These are phyloP conservation scores for Trogon surrucura DNA, from an alignment of 2,113 vertebrate genomes.

Conservation along the genomic window DNA sequence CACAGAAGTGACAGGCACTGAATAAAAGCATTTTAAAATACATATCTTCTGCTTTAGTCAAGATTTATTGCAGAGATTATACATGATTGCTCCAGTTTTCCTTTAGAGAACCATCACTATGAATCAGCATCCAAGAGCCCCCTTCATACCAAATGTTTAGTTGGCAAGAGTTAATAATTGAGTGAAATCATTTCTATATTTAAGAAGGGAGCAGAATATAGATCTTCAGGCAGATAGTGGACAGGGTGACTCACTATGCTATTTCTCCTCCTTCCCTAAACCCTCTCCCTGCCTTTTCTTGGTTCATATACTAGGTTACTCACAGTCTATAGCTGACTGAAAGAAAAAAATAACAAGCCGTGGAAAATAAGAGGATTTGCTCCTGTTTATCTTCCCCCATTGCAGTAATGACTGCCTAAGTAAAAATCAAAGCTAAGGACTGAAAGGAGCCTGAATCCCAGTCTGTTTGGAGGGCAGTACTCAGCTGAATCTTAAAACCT, in stretches of 20 bases:
- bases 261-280: slow-evolving; percentile 39
- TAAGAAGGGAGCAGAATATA: slow-evolving; percentile 42
- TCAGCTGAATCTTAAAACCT: background rate
- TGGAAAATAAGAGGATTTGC: background rate
- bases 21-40: slow-evolving; percentile 60
- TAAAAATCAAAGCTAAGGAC: background rate
- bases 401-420: background rate
- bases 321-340: background rate
- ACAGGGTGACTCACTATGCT: slow-evolving; percentile 50
- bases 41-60: slow-evolving; percentile 54
- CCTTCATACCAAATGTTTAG: background rate
- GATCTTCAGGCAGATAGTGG: slow-evolving; percentile 47
- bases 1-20: slow-evolving; percentile 43
- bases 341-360: background rate
- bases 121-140: slow-evolving; percentile 44
- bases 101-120: slow-evolving; percentile 24
- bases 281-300: slow-evolving; percentile 15
- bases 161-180: slow-evolving; percentile 58
- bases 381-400: background rate
- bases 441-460: background rate
- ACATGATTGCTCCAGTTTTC: slow-evolving; percentile 52
- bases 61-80: slow-evolving; percentile 40
- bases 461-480: background rate
- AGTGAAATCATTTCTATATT: slow-evolving; percentile 66
- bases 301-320: background rate